phyloP scores from a whole-genome alignment of 2,888 invertebrate genomes.

The Catocala nupta region DNA sequence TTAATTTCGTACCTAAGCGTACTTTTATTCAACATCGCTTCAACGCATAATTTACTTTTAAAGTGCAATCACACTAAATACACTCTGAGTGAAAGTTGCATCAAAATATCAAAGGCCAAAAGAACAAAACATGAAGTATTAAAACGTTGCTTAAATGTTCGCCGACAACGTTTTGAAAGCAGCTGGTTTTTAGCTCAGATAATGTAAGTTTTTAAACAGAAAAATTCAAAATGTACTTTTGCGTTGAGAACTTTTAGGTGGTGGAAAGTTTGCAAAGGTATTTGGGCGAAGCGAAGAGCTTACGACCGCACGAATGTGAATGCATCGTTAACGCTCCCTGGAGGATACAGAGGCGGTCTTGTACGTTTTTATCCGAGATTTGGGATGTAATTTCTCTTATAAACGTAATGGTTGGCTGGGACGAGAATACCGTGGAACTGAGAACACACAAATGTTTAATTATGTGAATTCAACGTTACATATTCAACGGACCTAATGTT shows the following conservation, averaged over 20 bases:
- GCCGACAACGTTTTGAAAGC: conserved; percentile 19
- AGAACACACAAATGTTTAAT: conserved; percentile 36
- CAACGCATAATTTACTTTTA: conserved; percentile 3
- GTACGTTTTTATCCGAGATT: conserved; percentile 38
- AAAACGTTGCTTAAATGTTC: conserved; percentile 36
- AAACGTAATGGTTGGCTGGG: conserved; percentile 28
- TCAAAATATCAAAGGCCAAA: conserved; percentile 22
- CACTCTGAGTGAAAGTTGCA: not conserved
- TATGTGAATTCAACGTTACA: conserved; percentile 31
- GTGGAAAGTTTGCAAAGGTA: conserved; percentile 18
- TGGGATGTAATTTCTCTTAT: conserved; percentile 34
- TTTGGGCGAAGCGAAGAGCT: conserved; percentile 24
- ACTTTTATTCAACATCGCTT: not conserved
- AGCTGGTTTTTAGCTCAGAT: conserved; percentile 15
- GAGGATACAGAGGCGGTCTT: conserved; percentile 21
- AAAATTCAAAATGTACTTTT: conserved; percentile 21
- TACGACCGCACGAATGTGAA: conserved; percentile 35
- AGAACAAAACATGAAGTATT: conserved; percentile 27
- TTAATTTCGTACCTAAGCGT: not conserved
- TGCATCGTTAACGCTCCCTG: conserved; percentile 46
- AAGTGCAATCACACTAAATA: not conserved
- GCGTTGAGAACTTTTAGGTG: conserved; percentile 16
- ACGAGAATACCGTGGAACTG: conserved; percentile 19
- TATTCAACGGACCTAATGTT: conserved; percentile 6
- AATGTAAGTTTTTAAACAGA: conserved; percentile 27